A percentile compares a stretch with the other conserved stretches of the same genome.
Evolutionary conservation across 2,888 invertebrate species (phyloP).

Genomic region (Caenorhabditis doughertyi): DNA sequence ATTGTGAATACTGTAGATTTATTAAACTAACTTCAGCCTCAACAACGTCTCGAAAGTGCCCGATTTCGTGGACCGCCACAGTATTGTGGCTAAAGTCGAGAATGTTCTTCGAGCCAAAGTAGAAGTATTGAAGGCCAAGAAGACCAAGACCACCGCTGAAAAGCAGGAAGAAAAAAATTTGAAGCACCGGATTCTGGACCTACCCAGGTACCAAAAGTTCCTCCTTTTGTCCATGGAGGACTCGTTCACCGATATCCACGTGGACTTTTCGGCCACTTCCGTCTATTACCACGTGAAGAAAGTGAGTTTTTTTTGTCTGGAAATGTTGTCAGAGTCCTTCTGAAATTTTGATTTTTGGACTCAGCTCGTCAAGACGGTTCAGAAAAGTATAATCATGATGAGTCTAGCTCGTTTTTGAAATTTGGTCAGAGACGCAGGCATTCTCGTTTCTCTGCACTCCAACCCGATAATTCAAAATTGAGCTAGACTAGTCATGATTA

Average conservation of each 20-base stretch:
- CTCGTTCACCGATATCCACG: not conserved
- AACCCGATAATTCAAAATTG: too few species aligned
- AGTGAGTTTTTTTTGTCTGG: too few species aligned
- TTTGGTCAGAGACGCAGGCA: too few species aligned
- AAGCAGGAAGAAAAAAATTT: too few species aligned
- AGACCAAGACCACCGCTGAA: not conserved
- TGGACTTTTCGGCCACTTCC: not conserved
- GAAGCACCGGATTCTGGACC: too few species aligned
- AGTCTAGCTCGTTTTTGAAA: too few species aligned
- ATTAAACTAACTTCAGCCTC: not conserved
- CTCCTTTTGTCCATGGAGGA: not conserved
- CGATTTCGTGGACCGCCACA: not conserved
- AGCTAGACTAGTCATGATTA: too few species aligned
- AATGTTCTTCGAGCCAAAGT: not conserved
- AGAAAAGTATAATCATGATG: too few species aligned
- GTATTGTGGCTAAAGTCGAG: not conserved
- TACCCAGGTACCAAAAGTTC: not conserved
- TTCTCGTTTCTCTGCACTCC: too few species aligned
- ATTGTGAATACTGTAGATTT: not conserved
- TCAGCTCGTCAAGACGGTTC: too few species aligned
- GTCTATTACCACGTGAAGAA: slow-evolving; percentile 6
- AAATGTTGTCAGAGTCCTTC: too few species aligned
- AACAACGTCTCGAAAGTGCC: not conserved
- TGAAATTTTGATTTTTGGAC: too few species aligned
- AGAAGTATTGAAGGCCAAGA: not conserved